Percentiles rank a stretch among this genome's conserved stretches.
Conservation (phyloP, 2,797 vertebrate species). For the Steatocranus sp. region DNA sequence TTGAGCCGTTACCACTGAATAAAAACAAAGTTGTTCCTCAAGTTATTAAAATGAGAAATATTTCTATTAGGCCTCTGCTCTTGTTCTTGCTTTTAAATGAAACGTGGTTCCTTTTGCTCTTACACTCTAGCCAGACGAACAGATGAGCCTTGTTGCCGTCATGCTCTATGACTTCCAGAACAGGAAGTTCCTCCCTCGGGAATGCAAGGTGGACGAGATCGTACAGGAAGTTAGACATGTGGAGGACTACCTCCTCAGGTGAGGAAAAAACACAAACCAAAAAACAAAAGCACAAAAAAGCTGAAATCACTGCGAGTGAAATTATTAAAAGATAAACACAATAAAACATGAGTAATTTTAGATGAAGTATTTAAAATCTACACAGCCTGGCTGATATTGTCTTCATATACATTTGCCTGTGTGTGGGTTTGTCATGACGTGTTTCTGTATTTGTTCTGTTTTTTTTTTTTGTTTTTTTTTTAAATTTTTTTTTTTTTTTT, state of each 20-base stretch:
- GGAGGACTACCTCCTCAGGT: conserved; percentile 79
- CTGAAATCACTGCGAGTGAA: not conserved
- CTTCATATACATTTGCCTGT: not conserved
- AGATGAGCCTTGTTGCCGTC: conserved; percentile 83
- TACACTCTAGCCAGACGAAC: conserved; percentile 72
- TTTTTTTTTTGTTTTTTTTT: rapidly evolving
- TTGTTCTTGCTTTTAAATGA: not conserved
- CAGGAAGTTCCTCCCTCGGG: conserved; percentile 79
- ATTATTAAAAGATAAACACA: not conserved
- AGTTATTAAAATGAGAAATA: not conserved
- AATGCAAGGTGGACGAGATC: conserved; percentile 49
- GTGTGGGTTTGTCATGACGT: not conserved
- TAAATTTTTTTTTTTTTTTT: no score
- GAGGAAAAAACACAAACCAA: not conserved
- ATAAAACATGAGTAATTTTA: not conserved
- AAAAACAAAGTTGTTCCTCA: not conserved
- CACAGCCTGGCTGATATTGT: not conserved
- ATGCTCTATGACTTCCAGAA: conserved; percentile 90
- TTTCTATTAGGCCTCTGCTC: not conserved
- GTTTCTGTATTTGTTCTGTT: not conserved
- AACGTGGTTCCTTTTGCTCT: not conserved
- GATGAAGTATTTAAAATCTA: not conserved
- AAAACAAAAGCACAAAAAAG: not conserved
- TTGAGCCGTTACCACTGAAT: not conserved
- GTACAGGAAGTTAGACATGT: conserved; percentile 80